Evolutionary conservation across 2,888 invertebrate species (phyloP).

Genomic region (Amphipyra tragopoginis): DNA sequence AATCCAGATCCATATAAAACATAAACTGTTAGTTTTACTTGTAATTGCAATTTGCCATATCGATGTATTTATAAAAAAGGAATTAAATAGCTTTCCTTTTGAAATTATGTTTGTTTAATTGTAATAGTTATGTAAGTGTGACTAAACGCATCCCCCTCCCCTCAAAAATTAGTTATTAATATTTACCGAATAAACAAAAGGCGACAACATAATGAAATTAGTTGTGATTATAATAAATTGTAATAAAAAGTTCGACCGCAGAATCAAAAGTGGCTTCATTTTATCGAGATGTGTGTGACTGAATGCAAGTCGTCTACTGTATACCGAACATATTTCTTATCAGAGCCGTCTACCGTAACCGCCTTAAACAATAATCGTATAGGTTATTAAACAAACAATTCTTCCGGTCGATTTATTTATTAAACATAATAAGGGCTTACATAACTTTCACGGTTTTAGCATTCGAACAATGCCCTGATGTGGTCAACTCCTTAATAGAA

Average conservation of each 20-base stretch:
- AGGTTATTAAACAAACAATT: conserved; percentile 60
- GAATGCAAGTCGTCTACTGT: conserved; percentile 12
- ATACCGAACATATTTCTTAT: conserved; percentile 51
- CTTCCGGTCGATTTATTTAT: conserved; percentile 66
- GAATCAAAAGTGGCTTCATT: conserved; percentile 26
- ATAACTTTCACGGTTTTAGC: conserved; percentile 71
- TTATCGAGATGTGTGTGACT: conserved; percentile 23
- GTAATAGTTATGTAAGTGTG: background rate
- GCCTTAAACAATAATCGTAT: conserved; percentile 37
- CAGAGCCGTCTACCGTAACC: conserved; percentile 22
- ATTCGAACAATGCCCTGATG: conserved; percentile 77
- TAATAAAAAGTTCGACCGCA: conserved; percentile 7
- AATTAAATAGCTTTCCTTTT: background rate
- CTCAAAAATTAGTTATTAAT: background rate
- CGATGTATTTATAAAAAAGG: too few species aligned
- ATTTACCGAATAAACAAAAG: conserved; percentile 17
- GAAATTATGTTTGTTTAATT: background rate
- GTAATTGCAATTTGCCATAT: too few species aligned
- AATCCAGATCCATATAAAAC: too few species aligned
- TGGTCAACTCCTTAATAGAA: conserved; percentile 73
- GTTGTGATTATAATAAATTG: conserved; percentile 1
- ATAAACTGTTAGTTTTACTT: too few species aligned
- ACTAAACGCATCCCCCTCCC: background rate
- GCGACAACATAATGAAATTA: conserved; percentile 6
- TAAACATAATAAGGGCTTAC: conserved; percentile 69